A percentile compares a stretch with the other conserved stretches of the same genome.
phyloP scores from a whole-genome alignment of 2,888 invertebrate genomes.

The Neria commutata region DNA sequence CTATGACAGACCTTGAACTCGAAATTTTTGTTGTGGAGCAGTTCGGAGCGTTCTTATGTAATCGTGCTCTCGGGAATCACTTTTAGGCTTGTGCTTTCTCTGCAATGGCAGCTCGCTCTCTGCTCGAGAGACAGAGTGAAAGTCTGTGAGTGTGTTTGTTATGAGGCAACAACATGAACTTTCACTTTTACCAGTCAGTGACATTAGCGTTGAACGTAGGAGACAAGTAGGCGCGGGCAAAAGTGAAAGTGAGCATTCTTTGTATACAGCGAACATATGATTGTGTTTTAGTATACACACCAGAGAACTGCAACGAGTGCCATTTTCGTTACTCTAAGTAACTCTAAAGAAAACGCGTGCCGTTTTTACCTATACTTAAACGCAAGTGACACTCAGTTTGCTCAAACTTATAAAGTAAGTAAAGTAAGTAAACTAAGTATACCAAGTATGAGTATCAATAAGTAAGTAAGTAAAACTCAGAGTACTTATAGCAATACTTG shows the following conservation, averaged over 20 bases:
- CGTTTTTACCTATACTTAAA: too few relatives aligned
- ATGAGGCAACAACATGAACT: constrained; percentile 31
- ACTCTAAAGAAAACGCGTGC: too few relatives aligned
- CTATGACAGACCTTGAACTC: constrained; percentile 58
- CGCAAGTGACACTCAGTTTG: too few relatives aligned
- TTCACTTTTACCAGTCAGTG: constrained; percentile 53
- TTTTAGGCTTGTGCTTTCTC: constrained; percentile 10
- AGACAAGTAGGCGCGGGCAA: constrained; percentile 12
- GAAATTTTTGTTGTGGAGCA: constrained; percentile 31
- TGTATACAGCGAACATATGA: constrained; percentile 44
- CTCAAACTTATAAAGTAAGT: too few relatives aligned
- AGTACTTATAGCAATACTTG: too few relatives aligned
- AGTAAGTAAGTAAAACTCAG: too few relatives aligned
- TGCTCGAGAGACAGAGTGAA: constrained; percentile 39
- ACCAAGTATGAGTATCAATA: too few relatives aligned
- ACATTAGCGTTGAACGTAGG: constrained; percentile 15
- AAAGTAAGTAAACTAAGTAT: too few relatives aligned
- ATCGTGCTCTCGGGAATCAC: constrained; percentile 7
- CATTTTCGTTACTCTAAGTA: too few relatives aligned
- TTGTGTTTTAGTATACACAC: constrained; percentile 27
- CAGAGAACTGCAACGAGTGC: too few relatives aligned
- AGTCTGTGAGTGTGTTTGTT: constrained; percentile 32
- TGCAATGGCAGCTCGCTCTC: constrained; percentile 30
- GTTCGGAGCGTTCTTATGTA: constrained; percentile 1
- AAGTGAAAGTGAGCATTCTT: constrained; percentile 4